These are phyloP conservation scores for Oreortyx pictus DNA, from an alignment of 2,797 vertebrate species.

Conservation along the genomic window DNA sequence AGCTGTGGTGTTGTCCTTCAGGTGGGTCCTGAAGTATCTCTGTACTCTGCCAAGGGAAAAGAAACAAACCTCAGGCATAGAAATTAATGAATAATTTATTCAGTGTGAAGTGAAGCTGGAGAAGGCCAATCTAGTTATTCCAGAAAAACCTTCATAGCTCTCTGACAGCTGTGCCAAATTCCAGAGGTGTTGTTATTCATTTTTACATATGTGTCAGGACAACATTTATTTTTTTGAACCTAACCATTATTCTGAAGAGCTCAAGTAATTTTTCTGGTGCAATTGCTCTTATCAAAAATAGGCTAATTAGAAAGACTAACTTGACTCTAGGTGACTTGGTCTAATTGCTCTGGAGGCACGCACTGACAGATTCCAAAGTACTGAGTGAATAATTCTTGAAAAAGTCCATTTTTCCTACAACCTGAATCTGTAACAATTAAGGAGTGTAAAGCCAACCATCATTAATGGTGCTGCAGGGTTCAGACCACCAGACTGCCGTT, in stretches of 20 bases:
- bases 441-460: conserved; percentile 2
- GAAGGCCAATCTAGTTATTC: conserved; percentile 4
- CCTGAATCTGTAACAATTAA: not conserved
- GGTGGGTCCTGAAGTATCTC: not conserved
- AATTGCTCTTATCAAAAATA: not conserved
- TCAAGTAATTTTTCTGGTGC: not conserved
- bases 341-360: not conserved
- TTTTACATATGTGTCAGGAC: not conserved
- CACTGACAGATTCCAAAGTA: conserved; percentile 1
- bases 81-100: conserved; percentile 32
- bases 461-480: not conserved
- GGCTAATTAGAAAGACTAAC: conserved; percentile 6
- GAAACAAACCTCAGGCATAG: not conserved
- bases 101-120: conserved; percentile 11
- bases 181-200: not conserved
- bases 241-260: not conserved
- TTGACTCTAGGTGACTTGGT: conserved; percentile 7
- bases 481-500: not conserved
- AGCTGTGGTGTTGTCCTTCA: not conserved
- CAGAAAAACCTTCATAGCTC: not conserved
- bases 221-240: not conserved
- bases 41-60: not conserved
- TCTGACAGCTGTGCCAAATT: not conserved
- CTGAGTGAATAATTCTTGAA: conserved; percentile 30
- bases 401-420: conserved; percentile 26